phyloP scores from a whole-genome alignment of 2,113 vertebrate genomes.

The Xyrauchen texanus region DNA sequence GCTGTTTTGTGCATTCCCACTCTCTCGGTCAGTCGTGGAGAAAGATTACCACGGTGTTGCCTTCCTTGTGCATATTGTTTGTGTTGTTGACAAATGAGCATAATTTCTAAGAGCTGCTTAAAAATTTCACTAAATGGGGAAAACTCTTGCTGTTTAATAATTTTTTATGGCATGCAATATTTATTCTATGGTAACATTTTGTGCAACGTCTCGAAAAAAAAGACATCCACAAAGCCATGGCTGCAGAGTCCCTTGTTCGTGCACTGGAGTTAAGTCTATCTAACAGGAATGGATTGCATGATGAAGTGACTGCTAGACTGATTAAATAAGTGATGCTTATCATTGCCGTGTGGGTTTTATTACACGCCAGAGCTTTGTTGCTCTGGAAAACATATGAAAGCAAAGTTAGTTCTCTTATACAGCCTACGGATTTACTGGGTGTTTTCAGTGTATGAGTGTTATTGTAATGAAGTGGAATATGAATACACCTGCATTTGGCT shows the following conservation, averaged over 20 bases:
- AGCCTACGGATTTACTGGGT: neutral
- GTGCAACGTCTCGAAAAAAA: slow-evolving; percentile 55
- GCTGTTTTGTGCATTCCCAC: slow-evolving; percentile 27
- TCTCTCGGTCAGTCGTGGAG: slow-evolving; percentile 3
- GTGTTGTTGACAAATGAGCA: slow-evolving; percentile 51
- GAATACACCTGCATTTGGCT: neutral
- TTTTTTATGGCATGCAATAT: slow-evolving; percentile 52
- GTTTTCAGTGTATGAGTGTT: slow-evolving; percentile 5
- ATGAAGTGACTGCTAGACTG: slow-evolving; percentile 23
- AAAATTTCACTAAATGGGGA: slow-evolving; percentile 18
- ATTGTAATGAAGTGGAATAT: neutral
- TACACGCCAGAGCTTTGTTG: neutral
- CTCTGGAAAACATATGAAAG: neutral
- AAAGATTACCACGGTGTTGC: slow-evolving; percentile 55
- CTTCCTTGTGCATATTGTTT: slow-evolving; percentile 47
- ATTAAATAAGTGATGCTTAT: slow-evolving; percentile 1
- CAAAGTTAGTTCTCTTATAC: neutral
- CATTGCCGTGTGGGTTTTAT: neutral
- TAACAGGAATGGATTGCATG: neutral
- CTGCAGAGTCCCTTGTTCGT: slow-evolving; percentile 28
- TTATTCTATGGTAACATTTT: slow-evolving; percentile 47
- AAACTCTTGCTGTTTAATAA: slow-evolving; percentile 41
- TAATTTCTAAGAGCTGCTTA: slow-evolving; percentile 50
- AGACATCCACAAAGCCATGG: slow-evolving; percentile 27
- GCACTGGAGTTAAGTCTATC: neutral